Evolutionary conservation across 2,797 vertebrate genomes (phyloP), one percentile per base, ranked within the genome.

Genomic region (Smutsia gigantea): DNA sequence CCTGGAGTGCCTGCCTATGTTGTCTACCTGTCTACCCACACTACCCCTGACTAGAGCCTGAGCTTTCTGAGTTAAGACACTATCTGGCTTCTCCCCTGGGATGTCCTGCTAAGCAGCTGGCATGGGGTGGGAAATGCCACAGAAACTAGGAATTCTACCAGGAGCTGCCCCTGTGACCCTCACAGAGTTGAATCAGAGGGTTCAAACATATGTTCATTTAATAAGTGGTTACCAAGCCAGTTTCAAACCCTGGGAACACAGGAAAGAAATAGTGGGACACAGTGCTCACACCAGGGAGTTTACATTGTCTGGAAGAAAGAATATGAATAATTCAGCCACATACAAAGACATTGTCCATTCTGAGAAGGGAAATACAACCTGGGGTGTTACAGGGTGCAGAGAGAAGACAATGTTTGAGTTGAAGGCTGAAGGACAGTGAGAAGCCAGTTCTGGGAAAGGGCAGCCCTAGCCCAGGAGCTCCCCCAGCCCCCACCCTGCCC

Each of bases 101-200:
- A 49, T 14, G 23, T 34, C 78, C 42, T 27, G 31, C 34, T 64
- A 27, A 29, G 55, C 3, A 55, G 46, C 74, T 3, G 12, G 66
- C 25, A 12, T 31, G 34, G 34, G 31, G 11, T 69, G 77, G 53
- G 13, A 0, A 1, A 25, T 0, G 14, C 25, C 4, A 0, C 0
- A 23, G 37, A 29, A 19, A 25, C 42, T 8, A 4, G n/a, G 53
- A 10, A 7, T n/a, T 31, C 78, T 18, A 7, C 37, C 10, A 1
- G 79, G 63, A 29, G 34, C 55, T 29, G 34, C 63, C 55, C 42
- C 2, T 0, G 57, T 2, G 23, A 51, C 37, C 37, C 14, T 61
- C 64, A 37, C 15, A 12, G 31, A 42, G 23, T 2, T 15, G 49
- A 37, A 17, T 51, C 21, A 29, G 8, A 53, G 39, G 3, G 34